These are phyloP conservation scores for Euwallacea fornicatus DNA, from an alignment of 1,140 invertebrate species.

Conservation along the genomic window DNA sequence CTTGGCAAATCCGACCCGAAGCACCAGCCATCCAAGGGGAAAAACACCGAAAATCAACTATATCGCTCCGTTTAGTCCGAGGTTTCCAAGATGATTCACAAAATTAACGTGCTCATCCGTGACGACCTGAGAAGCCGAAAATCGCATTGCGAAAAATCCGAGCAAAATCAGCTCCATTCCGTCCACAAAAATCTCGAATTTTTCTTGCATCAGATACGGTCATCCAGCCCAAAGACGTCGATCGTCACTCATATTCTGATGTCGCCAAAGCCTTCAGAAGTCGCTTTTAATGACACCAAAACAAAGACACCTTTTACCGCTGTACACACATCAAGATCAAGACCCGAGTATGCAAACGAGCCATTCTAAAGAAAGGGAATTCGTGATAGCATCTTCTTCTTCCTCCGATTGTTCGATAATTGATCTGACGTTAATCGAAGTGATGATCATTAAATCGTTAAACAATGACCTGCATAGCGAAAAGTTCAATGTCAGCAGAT, in stretches of 20 bases:
- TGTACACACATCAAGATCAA: neutral
- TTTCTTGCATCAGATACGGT: too few relatives aligned
- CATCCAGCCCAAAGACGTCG: too few relatives aligned
- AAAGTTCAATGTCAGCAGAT: slow-evolving; percentile 3
- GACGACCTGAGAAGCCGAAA: too few relatives aligned
- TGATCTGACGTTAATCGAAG: slow-evolving; percentile 1
- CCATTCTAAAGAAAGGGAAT: neutral
- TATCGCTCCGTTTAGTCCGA: too few relatives aligned
- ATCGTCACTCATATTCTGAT: neutral
- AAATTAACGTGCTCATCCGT: too few relatives aligned
- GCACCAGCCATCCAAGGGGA: too few relatives aligned
- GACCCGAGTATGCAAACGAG: neutral
- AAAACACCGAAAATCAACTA: too few relatives aligned
- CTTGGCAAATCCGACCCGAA: too few relatives aligned
- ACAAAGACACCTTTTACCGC: neutral
- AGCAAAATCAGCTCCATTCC: too few relatives aligned
- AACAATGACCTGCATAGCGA: neutral
- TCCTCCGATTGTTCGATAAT: slow-evolving; percentile 3
- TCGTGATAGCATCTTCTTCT: slow-evolving; percentile 3
- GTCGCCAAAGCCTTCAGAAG: neutral
- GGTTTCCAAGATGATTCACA: too few relatives aligned
- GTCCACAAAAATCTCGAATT: too few relatives aligned
- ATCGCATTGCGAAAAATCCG: too few relatives aligned
- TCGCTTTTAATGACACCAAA: neutral
- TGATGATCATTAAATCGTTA: neutral